A percentile compares a stretch with the other conserved stretches of the same genome.
These are phyloP conservation scores for Rhinogobio ventralis DNA, from an alignment of 2,797 vertebrate genomes.

Conservation along the genomic window DNA sequence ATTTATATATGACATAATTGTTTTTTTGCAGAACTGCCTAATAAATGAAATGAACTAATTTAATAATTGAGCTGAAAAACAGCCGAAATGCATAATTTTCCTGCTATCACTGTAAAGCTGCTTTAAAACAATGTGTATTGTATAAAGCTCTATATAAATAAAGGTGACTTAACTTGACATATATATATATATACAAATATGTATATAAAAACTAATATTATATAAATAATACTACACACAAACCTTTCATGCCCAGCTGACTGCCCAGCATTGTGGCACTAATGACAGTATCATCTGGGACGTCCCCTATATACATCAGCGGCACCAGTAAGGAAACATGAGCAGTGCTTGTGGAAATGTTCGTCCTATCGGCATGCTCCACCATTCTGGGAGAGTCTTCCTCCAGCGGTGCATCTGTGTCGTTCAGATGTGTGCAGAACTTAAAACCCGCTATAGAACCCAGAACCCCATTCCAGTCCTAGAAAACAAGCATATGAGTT, in stretches of 20 bases:
- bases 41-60: no score
- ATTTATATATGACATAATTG: no score
- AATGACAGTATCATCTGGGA: slow-evolving; percentile 55
- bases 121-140: no score
- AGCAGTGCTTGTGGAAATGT: slow-evolving; percentile 40
- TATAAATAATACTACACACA: neutral
- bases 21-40: no score
- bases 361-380: slow-evolving; percentile 44
- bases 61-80: no score
- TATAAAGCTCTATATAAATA: no score
- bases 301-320: slow-evolving; percentile 59
- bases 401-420: slow-evolving; percentile 33
- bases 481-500: neutral
- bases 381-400: slow-evolving; percentile 49
- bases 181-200: neutral
- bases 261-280: slow-evolving; percentile 66
- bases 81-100: no score
- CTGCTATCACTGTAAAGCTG: no score
- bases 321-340: slow-evolving; percentile 71
- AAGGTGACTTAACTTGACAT: no score
- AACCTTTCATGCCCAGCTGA: slow-evolving; percentile 76
- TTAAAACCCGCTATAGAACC: slow-evolving; percentile 71
- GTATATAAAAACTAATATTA: neutral
- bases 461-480: slow-evolving; percentile 83
- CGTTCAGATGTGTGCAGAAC: slow-evolving; percentile 69